Evolutionary conservation across 2,113 vertebrate species (phyloP).

Genomic region (Lepisosteus oculatus): DNA sequence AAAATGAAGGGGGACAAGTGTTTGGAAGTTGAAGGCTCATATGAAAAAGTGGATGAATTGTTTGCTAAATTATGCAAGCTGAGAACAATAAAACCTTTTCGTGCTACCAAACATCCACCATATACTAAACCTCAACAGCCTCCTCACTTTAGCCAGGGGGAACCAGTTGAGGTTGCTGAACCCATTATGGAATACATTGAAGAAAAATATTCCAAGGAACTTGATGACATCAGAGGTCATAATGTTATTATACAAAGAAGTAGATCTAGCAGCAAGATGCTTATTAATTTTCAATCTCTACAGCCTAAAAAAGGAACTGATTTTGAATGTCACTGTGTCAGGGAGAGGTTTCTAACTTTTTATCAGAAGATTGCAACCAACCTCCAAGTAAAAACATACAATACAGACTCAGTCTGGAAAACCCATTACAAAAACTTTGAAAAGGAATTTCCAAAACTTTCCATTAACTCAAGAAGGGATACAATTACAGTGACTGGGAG

Average conservation of each 20-base stretch:
- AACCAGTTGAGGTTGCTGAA: slow-evolving; percentile 26
- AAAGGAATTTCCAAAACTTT: slow-evolving; percentile 44
- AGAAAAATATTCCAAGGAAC: slow-evolving; percentile 30
- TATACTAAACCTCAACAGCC: not conserved
- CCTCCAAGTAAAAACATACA: slow-evolving; percentile 28
- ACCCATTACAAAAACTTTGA: not conserved
- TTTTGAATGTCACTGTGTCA: slow-evolving; percentile 22
- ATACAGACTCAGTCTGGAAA: not conserved
- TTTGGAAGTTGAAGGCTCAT: slow-evolving; percentile 32
- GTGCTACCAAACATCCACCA: not conserved
- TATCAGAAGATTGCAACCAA: slow-evolving; percentile 58
- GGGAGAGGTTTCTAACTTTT: slow-evolving; percentile 54
- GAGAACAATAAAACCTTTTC: not conserved
- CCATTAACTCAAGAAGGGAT: slow-evolving; percentile 4
- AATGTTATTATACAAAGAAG: not conserved
- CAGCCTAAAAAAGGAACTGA: rapidly evolving
- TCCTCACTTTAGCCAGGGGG: not conserved
- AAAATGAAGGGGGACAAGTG: not conserved
- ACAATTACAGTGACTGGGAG: slow-evolving; percentile 31
- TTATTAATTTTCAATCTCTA: slow-evolving; percentile 13
- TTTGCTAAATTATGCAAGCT: not conserved
- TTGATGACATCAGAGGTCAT: slow-evolving; percentile 28
- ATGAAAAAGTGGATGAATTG: slow-evolving; percentile 23
- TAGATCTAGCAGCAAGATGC: rapidly evolving
- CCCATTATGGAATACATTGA: slow-evolving; percentile 47